Percentiles rank a stretch among this genome's conserved stretches.
Conservation (phyloP, 1,140 invertebrate species). For the Cydia splendana region DNA sequence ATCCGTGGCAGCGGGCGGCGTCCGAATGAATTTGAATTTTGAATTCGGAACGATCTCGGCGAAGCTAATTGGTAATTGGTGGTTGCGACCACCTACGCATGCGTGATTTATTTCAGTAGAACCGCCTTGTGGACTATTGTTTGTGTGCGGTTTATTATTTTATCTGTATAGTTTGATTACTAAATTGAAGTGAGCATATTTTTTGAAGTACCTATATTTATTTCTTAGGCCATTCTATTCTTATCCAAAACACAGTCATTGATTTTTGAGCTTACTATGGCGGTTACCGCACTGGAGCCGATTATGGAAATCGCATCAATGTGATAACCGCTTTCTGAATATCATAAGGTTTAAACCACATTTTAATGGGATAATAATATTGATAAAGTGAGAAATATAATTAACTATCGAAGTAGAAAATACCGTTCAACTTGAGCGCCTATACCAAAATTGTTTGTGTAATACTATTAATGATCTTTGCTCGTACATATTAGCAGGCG, state of each 20-base stretch:
- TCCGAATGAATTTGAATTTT: conserved; percentile 66
- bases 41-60: conserved; percentile 58
- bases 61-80: conserved; percentile 73
- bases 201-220: background rate
- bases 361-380: too few relatives aligned
- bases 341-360: too few relatives aligned
- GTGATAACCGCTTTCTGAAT: too few relatives aligned
- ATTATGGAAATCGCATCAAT: too few relatives aligned
- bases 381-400: background rate
- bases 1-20: conserved; percentile 43
- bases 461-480: background rate
- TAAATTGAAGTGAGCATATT: conserved; percentile 36
- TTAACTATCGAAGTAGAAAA: background rate
- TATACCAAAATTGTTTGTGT: background rate
- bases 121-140: conserved; percentile 63
- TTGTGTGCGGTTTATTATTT: conserved; percentile 41
- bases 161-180: conserved; percentile 35
- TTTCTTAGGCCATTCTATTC: background rate
- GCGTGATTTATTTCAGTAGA: conserved; percentile 63
- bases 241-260: too few relatives aligned
- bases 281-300: too few relatives aligned
- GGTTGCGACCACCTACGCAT: conserved; percentile 64
- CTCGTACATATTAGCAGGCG: background rate
- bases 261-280: too few relatives aligned
- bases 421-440: background rate